Base-by-base conservation (phyloP, 2,888 invertebrate genomes). In the Lepidochitona cinerea region DNA sequence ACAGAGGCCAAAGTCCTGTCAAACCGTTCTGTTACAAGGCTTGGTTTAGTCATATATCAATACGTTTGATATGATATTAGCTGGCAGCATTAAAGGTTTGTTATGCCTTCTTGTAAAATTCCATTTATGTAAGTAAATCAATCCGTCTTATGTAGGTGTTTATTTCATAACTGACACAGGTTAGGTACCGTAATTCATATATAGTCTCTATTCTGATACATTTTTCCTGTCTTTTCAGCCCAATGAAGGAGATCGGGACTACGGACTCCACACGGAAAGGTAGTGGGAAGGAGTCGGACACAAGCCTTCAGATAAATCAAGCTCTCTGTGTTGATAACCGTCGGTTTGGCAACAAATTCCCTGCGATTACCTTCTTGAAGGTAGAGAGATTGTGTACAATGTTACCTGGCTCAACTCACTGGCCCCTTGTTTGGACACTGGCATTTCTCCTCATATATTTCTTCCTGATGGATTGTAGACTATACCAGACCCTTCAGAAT, bases 381-480 rank as follows among this genome's bases (percentile, higher is more conserved):
- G 54, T 54, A 26, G 54, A 54, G 23, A 54, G 23, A 23, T 14
- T 59, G 9, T 59, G 59, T 32, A 59, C 12, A 14, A 7, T 59
- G 59, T 29, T 59, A 32, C 9, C 59, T 12, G 29, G 23, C 4
- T 59, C 59, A 9, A 32, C 29, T 4, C 59, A 59, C 9, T 59
- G 59, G 35, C 66, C 66, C 35, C 18, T 66, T 9, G 9, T 35
- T 6, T 66, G 35, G 66, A n/a, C 66, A 5, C 14, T 9, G 18
- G 35, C 36, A 5, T 37, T 37, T 36, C 18, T 66, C 66, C 37
- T 81, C 4, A 70, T 79, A 14, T 84, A 81, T 67, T 83, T 81
- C 72, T 29, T 83, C 52, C 73, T 81, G 26, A 84, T 85, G 85
- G 85, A 85, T 69, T 74, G 77, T 7, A 76, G 82, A 7, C 59